Evolutionary conservation across 2,113 vertebrate species (phyloP), one percentile per base, ranked within the genome.

Genomic region (Urocitellus parryii): DNA sequence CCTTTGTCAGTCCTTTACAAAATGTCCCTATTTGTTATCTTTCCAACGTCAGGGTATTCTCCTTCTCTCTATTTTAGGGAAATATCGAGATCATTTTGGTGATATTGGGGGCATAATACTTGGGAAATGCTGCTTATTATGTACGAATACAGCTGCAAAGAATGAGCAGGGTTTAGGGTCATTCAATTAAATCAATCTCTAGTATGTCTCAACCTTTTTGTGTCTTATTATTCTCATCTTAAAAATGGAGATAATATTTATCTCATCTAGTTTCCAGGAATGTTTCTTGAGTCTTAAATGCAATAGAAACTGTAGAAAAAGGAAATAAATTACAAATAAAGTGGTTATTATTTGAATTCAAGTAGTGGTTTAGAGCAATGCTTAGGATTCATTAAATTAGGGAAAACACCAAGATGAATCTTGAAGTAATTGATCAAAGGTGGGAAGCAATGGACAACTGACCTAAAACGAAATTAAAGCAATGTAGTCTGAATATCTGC

Each of bases 301-400:
- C 2, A 29, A 72, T 88, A 77, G 68, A 81, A 76, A 48, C 81
- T 79, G 10, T 65, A 65, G n/a, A 25, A 65, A 34, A 81, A 61
- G 29, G 4, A 86, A 78, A 74, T 74, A 77, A 86, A 61, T 17
- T 74, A 39, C 17, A 53, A 11, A 58, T 51, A 37, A 88, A 1
- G 27, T 78, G 4, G 53, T 73, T 73, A 72, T 85, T 86, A 81
- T 81, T 87, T 76, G 68, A 87, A 81, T 5, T 86, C 39, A 87
- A 67, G 39, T 77, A 87, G 34, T 80, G 70, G 61, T 45, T 82
- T 42, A 92, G 17, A 94, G 63, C 24, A 83, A 56, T 74, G n/a
- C 37, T 88, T 87, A 65, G 51, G n/a, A 90, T 73, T 87, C n/a
- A 81, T 53, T 82, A 56, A 78, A 37, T 82, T 74, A 85, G n/a